phyloP scores from a whole-genome alignment of 1,140 invertebrate species.

The Microvelia longipes region DNA sequence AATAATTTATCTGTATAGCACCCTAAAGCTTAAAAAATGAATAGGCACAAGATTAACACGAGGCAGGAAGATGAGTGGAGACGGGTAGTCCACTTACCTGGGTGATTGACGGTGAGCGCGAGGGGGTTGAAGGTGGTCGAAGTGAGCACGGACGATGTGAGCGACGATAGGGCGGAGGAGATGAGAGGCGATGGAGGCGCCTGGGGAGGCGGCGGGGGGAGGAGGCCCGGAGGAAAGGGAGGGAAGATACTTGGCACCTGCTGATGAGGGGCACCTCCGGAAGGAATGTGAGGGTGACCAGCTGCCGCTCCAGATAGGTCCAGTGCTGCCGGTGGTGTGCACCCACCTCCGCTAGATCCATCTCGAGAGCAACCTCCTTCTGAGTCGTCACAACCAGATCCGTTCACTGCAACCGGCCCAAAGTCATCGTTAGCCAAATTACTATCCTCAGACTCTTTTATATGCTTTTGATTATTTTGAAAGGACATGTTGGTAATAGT shows the following conservation, averaged over 20 bases:
- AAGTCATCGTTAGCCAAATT: conserved; percentile 26
- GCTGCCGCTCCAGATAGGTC: conserved; percentile 37
- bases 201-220: conserved; percentile 35
- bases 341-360: conserved; percentile 30
- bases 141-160: conserved; percentile 57
- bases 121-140: conserved; percentile 60
- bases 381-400: conserved; percentile 35
- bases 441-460: conserved; percentile 33
- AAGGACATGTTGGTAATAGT: conserved; percentile 45
- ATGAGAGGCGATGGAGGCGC: conserved; percentile 39
- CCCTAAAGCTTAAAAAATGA: no score
- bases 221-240: conserved; percentile 17
- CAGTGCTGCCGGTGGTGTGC: conserved; percentile 37
- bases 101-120: conserved; percentile 57
- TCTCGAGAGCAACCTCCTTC: conserved; percentile 33
- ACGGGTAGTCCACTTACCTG: conserved; percentile 37
- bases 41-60: background rate
- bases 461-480: conserved; percentile 33
- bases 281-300: conserved; percentile 22
- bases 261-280: conserved; percentile 18
- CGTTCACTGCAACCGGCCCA: conserved; percentile 32
- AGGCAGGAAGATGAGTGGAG: background rate
- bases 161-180: conserved; percentile 51
- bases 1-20: no score
- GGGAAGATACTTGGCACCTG: conserved; percentile 7